Evolutionary conservation across 2,113 vertebrate species (phyloP), one percentile per base, ranked within the genome.

Genomic region (Peromyscus maniculatus): DNA sequence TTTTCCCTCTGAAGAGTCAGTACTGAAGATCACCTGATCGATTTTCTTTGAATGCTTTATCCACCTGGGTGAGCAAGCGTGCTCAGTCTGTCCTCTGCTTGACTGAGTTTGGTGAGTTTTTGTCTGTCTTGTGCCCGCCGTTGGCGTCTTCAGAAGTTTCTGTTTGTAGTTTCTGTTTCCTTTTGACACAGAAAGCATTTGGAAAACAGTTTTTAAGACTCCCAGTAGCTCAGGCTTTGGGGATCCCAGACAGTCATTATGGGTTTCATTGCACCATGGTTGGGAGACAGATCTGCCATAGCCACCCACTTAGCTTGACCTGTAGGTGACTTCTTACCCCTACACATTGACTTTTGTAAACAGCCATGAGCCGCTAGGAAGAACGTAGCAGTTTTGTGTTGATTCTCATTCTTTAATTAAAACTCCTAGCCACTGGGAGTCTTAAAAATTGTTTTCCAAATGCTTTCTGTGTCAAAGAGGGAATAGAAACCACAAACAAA

Each of bases 21-120:
- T 21, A 31, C 55, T 19, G 75, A 26, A 33, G 49, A 49, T 24
- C 10, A 22, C 72, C 78, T 28, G 19, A 21, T 69, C 7, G 3
- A 7, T 46, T 80, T 3, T 13, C 33, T 36, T 21, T 3, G 6
- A 12, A 11, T 1, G 26, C 26, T 7, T 1, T 11, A 0, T 1
- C 11, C 11, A 0, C 11, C 24, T 12, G 52, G 7, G 88, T 11
- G 21, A 19, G 8, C 3, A 39, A 52, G 3, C 28, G 0, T 5
- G 69, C 36, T 21, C 21, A 5, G 36, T 46, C 15, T 0, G 16
- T 24, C n/a, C 84, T 13, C 72, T 15, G 17, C 62, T 12, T 28
- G 21, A n/a, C 39, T 4, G 13, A 21, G 3, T 43, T 55, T 26
- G n/a, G n/a, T 2, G 36, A 72, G 10, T 13, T 24, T 72, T n/a